Evolutionary conservation across 2,888 invertebrate genomes (phyloP).

Genomic region (Stenurella melanura): DNA sequence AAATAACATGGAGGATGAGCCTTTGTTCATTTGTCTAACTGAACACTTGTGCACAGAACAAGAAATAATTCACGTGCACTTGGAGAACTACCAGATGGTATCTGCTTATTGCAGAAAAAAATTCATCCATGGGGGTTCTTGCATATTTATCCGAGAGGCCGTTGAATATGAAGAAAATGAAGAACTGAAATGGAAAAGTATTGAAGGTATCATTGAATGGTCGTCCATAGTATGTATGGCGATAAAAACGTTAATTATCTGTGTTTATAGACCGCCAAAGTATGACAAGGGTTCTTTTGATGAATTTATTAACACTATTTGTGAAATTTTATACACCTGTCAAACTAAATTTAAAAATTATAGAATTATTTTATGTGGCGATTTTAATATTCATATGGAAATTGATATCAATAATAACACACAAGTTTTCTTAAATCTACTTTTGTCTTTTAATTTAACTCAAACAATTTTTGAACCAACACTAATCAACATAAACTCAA

Average conservation of each 20-base stretch:
- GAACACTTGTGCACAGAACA: background rate
- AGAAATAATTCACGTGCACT: background rate
- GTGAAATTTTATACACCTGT: no score
- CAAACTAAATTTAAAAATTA: background rate
- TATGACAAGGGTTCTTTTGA: no score
- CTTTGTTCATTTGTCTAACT: background rate
- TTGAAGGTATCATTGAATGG: background rate
- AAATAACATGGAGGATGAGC: background rate
- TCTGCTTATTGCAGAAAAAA: background rate
- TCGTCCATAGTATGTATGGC: background rate
- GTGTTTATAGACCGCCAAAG: background rate
- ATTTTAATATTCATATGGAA: no score
- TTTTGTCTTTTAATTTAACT: no score
- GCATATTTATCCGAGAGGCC: background rate
- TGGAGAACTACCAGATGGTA: slow-evolving; percentile 1
- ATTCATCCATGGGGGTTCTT: background rate
- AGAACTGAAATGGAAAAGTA: background rate
- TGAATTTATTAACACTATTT: no score
- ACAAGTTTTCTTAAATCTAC: no score
- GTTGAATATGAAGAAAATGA: background rate
- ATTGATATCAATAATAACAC: no score
- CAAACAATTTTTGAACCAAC: no score
- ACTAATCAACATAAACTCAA: no score
- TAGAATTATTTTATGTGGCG: no score
- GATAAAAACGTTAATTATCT: background rate